A percentile compares a stretch with the other conserved stretches of the same genome.
phyloP scores from a whole-genome alignment of 2,797 vertebrate species.

The Mycteria americana region DNA sequence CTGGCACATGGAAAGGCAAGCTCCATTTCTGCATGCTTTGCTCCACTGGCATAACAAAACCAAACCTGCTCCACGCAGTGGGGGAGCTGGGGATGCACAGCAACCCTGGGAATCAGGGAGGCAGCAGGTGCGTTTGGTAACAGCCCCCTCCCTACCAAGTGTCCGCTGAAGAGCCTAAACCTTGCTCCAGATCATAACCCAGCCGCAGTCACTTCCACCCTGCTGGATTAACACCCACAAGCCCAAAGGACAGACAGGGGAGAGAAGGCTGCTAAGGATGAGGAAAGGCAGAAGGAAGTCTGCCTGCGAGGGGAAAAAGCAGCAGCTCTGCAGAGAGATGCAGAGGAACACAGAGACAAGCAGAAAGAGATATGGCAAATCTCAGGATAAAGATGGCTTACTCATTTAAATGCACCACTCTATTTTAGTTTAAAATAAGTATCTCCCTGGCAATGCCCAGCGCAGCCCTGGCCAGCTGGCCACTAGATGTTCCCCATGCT shows the following conservation, averaged over 20 bases:
- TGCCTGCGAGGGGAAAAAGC: neutral
- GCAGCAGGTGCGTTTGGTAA: neutral
- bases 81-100: neutral
- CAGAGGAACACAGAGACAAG: neutral
- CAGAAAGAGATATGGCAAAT: neutral
- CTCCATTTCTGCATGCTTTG: neutral
- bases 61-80: rapidly evolving
- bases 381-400: neutral
- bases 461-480: neutral
- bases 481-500: slow-evolving; percentile 65
- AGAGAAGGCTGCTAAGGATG: neutral
- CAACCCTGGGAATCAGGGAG: neutral
- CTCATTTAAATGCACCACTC: neutral
- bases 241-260: neutral
- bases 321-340: neutral
- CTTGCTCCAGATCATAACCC: neutral
- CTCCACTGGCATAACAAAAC: neutral
- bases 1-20: neutral
- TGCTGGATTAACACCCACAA: neutral
- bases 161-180: neutral
- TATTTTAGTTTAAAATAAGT: neutral
- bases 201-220: neutral
- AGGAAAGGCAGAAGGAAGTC: neutral
- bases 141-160: neutral
- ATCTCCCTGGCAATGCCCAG: neutral